Base-by-base conservation (phyloP, 1,140 invertebrate genomes). In the Cardiocondyla obscurior region DNA sequence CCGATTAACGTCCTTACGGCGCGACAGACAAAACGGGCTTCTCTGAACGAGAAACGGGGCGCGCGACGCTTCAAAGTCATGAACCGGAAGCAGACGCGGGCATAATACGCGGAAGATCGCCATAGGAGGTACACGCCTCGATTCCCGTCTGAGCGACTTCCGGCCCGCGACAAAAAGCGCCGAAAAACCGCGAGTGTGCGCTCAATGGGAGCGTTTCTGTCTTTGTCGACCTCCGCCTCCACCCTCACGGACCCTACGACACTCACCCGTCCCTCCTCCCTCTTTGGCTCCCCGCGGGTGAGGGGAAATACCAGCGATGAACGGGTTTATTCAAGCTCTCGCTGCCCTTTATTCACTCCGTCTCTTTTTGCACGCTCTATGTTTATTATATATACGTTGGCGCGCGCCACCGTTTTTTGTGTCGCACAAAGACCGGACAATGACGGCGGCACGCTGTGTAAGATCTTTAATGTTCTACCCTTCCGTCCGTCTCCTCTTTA, bases 91-190 rank as follows among this genome's bases (percentile, higher is more conserved):
- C 65, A 58, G 33, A 25, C 36, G 12, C 36, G 28, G 86, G n/a
- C 36, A 81, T 33, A 87, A 65, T 74, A 36, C 33, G 46, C 36
- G 42, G 25, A 72, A 73, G 82, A 88, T 81, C 70, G 74, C 57
- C 51, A 74, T 55, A 76, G 82, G 76, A 81, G 72, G 64, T 88
- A 73, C 70, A 57, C 67, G 46, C 72, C 85, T 84, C 83, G 77
- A 88, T 84, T 90, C 86, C 88, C 83, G 92, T 93, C 91, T 93
- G 91, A 90, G 14, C 84, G 84, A 89, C 89, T 93, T 93, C 91
- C 92, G 91, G 89, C 65, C 86, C 64, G 87, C 83, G 86, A 91
- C 85, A 89, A 88, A 90, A 91, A 88, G 67, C 81, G 69, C 85
- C 85, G 79, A 88, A 91, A 91, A 89, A 87, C 77, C 82, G 73